Evolutionary conservation across 2,113 vertebrate genomes (phyloP), one percentile per base, ranked within the genome.

Genomic region (Oreochromis spilurus): DNA sequence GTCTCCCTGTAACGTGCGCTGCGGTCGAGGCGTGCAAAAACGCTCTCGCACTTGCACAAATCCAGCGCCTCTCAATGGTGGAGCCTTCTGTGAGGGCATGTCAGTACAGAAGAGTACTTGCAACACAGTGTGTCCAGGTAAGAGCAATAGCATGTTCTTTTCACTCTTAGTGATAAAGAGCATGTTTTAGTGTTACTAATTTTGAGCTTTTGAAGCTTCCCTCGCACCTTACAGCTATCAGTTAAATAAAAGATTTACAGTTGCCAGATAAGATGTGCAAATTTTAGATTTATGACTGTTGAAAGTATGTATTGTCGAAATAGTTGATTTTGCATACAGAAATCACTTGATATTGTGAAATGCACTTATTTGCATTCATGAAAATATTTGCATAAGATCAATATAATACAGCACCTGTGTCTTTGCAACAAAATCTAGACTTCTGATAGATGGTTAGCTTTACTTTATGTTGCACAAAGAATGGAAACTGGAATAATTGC

Each of bases 41-140:
- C 97, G 98, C 16, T 97, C 98, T 0, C 97, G 98, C 88, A 98
- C 97, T 38, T 99, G 98, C 92, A 99, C 98, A 65, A 99, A 99
- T 93, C 98, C 98, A 0, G 97, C 98, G 7, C 98, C 98, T 1
- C 97, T 99, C 87, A 99, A 98, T 6, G 98, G 98, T 45, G 98
- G 98, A 1, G 96, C 97, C 9, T 99, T 99, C 94, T 99, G 98
- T 2, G 98, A 98, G 90, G 98, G 98, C 77, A 97, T 97, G 96
- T 98, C 98, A 1, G 97, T 98, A 72, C 98, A 99, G 96, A 99
- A 99, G 90, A 97, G 97, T 89, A 97, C 97, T 93, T 99, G 98
- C 95, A 97, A 96, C 90, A 97, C 97, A 16, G 95, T 98, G 5
- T 99, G 98, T 93, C 98, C 98, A 81, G 98, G 98, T 99, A 92